Evolutionary conservation across 2,113 vertebrate species (phyloP), one percentile per base, ranked within the genome.

Genomic region (Thryonomys swinderianus): DNA sequence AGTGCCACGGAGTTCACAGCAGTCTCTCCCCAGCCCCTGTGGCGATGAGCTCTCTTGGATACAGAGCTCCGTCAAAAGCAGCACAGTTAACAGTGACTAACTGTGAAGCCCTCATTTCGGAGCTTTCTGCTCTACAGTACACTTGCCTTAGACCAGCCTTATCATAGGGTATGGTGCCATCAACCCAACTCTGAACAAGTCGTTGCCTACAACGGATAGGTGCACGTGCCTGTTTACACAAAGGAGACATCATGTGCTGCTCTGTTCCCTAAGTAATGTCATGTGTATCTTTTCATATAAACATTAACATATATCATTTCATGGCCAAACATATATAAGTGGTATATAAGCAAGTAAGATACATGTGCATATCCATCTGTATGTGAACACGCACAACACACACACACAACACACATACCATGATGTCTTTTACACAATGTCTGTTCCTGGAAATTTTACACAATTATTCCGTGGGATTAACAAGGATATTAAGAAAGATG

Each of bases 401-500:
- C 48, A 40, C n/a, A 71, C 37, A 78, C 40, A 51, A 59, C 18
- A 95, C 37, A 92, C 7, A 82, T 17, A 74, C 5, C 20, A 18
- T 40, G 20, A 45, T 55, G 9, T 82, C 57, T 87, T 87, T 62
- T 78, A 78, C 40, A 78, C 51, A 32, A 16, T 10, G 32, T 74
- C 20, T 42, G 37, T 21, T 80, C 14, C 59, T 51, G 14, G 30
- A 82, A 76, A 81, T 40, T 62, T 82, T 83, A 78, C 4, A n/a
- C 6, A 86, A 37, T 64, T 74, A 57, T 96, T 69, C 32, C 37
- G 34, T 73, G 95, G 59, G n/a, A 80, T 67, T 59, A 82, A 94
- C 37, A 83, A 93, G 17, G 25, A 34, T 79, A 48, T 27, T 23
- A 79, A 73, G 45, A 84, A 62, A 1, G 55, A 57, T 32, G 48